These are phyloP conservation scores for Gibbula magus DNA, from an alignment of 2,888 invertebrate species.

Conservation along the genomic window DNA sequence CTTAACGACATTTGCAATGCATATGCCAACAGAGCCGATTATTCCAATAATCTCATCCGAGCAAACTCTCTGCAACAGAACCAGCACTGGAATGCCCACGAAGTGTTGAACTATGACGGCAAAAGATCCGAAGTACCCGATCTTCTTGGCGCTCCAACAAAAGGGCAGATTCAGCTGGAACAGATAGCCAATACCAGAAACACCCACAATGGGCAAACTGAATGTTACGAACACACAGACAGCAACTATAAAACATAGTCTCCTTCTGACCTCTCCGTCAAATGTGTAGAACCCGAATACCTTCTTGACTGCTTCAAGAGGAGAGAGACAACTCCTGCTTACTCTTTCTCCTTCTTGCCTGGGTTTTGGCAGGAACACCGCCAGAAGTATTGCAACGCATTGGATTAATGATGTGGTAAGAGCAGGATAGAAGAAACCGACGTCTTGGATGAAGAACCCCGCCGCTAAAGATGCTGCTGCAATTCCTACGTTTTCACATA, in stretches of 20 bases:
- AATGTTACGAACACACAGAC: conserved; percentile 30
- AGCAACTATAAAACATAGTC: conserved; percentile 31
- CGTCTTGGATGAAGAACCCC: conserved; percentile 38
- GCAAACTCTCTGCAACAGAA: conserved; percentile 34
- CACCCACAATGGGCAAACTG: conserved; percentile 26
- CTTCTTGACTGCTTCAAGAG: neutral
- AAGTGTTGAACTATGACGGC: conserved; percentile 32
- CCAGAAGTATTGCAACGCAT: neutral
- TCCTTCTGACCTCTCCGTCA: neutral
- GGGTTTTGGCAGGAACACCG: neutral
- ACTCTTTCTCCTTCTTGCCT: neutral
- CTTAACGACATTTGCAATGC: conserved; percentile 29
- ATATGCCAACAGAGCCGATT: conserved; percentile 26
- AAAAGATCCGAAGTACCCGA: conserved; percentile 1
- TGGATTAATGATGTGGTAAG: neutral
- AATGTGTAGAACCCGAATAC: neutral
- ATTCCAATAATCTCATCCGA: conserved; percentile 38
- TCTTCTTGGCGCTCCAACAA: neutral
- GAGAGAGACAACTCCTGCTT: neutral
- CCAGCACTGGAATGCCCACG: conserved; percentile 25
- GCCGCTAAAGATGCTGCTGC: conserved; percentile 32
- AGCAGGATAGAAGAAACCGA: neutral
- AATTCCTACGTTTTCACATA: conserved; percentile 27
- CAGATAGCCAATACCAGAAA: neutral
- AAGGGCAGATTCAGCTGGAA: neutral